Percentiles rank a stretch among this genome's conserved stretches.
Evolutionary conservation across 2,797 vertebrate genomes (phyloP).

Genomic region (Pangasius larnaudii): DNA sequence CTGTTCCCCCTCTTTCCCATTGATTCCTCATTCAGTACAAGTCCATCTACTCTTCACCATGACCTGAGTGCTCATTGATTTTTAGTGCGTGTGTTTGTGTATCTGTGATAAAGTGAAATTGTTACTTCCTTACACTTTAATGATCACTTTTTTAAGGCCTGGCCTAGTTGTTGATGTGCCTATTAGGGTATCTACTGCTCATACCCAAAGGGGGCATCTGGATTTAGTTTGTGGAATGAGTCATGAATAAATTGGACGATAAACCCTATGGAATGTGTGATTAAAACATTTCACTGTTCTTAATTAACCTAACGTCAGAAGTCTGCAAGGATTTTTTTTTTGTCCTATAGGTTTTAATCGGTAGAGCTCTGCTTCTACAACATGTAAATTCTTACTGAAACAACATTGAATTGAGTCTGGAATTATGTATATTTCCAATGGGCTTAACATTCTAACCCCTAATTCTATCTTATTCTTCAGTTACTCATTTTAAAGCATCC

Average conservation of each 20-base stretch:
- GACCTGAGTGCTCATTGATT: slow-evolving; percentile 8
- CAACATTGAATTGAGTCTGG: neutral
- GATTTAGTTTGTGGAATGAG: slow-evolving; percentile 47
- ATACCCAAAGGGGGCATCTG: slow-evolving; percentile 34
- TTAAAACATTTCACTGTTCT: slow-evolving; percentile 38
- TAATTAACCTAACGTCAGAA: slow-evolving; percentile 27
- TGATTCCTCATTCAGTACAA: slow-evolving; percentile 37
- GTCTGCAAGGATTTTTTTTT: neutral
- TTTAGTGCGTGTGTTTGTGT: neutral
- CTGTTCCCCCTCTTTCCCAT: slow-evolving; percentile 45
- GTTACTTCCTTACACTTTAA: slow-evolving; percentile 1
- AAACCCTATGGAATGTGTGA: slow-evolving; percentile 43
- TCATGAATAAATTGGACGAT: slow-evolving; percentile 42
- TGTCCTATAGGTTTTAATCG: slow-evolving; percentile 15
- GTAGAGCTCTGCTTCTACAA: neutral
- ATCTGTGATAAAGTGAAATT: neutral
- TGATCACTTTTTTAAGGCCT: neutral
- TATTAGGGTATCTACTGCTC: slow-evolving; percentile 21
- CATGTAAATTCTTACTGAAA: neutral
- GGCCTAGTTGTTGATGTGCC: slow-evolving; percentile 4
- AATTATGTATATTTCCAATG: neutral
- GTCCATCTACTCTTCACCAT: slow-evolving; percentile 26
- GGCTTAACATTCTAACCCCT: neutral
- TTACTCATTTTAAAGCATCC: neutral
- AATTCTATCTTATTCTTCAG: neutral